A percentile compares a stretch with the other conserved stretches of the same genome.
These are phyloP conservation scores for Noctua fimbriata DNA, from an alignment of 2,888 invertebrate species.

Conservation along the genomic window DNA sequence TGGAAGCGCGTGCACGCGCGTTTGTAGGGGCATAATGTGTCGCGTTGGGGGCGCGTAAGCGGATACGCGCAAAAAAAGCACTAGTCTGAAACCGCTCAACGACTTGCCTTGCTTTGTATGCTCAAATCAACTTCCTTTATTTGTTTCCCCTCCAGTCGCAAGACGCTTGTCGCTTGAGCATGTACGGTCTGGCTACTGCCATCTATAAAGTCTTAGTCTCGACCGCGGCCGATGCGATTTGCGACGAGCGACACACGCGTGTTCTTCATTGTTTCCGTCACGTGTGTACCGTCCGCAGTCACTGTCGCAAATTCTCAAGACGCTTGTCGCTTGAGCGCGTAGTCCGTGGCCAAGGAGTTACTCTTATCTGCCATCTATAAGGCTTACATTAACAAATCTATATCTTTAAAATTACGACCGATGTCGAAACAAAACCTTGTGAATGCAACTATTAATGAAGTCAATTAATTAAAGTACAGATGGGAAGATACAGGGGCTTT, in stretches of 20 bases:
- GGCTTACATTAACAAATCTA: conserved; percentile 47
- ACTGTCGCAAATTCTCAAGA: not conserved
- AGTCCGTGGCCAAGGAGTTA: not conserved
- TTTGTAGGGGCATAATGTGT: not conserved
- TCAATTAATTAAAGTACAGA: conserved; percentile 55
- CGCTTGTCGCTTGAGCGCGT: not conserved
- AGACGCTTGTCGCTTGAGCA: not conserved
- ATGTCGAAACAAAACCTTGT: conserved; percentile 60
- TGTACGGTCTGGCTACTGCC: too few species aligned
- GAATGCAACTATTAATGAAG: conserved; percentile 44
- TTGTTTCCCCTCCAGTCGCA: not conserved
- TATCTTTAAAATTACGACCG: conserved; percentile 53
- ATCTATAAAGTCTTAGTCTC: too few species aligned
- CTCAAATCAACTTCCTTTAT: too few species aligned
- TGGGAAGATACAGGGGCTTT: conserved; percentile 44
- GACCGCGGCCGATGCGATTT: too few species aligned
- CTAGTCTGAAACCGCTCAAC: not conserved
- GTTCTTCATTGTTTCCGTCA: not conserved
- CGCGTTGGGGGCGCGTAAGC: not conserved
- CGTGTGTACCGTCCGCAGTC: too few species aligned
- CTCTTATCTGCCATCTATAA: conserved; percentile 49
- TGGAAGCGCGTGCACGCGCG: not conserved
- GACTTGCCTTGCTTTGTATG: not conserved
- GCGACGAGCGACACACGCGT: not conserved
- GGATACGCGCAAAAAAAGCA: not conserved